Evolutionary conservation across 2,797 vertebrate species (phyloP).

Genomic region (Hemitrygon akajei): DNA sequence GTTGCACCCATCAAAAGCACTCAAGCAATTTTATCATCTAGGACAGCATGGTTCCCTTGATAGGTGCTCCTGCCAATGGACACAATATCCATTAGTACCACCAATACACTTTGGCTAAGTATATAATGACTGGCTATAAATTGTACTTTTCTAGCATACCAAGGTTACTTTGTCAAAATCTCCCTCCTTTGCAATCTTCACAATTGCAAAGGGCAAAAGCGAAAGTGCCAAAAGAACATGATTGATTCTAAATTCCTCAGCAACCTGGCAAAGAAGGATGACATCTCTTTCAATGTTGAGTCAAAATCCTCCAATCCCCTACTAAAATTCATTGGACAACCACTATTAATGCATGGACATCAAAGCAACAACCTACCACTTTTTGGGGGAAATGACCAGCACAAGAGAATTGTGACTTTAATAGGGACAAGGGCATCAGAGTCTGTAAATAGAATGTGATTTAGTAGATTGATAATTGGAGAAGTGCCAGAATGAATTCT

Average conservation of each 20-base stretch:
- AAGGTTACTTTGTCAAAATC: not conserved
- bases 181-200: not conserved
- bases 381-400: not conserved
- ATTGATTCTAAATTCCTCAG: not conserved
- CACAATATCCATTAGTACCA: not conserved
- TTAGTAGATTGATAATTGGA: no score
- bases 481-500: no score
- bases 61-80: not conserved
- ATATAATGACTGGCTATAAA: not conserved
- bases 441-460: no score
- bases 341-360: not conserved
- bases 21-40: not conserved
- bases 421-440: no score
- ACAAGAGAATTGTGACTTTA: no score
- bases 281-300: not conserved
- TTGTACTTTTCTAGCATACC: not conserved
- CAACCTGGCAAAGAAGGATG: not conserved
- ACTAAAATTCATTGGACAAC: not conserved
- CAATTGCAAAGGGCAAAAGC: not conserved
- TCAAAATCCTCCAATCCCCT: not conserved
- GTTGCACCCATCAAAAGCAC: not conserved
- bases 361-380: not conserved
- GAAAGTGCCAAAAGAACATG: no score
- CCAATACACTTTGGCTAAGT: not conserved
- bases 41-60: not conserved